Conservation (phyloP, 2,113 vertebrate species). For the Felis chaus region DNA sequence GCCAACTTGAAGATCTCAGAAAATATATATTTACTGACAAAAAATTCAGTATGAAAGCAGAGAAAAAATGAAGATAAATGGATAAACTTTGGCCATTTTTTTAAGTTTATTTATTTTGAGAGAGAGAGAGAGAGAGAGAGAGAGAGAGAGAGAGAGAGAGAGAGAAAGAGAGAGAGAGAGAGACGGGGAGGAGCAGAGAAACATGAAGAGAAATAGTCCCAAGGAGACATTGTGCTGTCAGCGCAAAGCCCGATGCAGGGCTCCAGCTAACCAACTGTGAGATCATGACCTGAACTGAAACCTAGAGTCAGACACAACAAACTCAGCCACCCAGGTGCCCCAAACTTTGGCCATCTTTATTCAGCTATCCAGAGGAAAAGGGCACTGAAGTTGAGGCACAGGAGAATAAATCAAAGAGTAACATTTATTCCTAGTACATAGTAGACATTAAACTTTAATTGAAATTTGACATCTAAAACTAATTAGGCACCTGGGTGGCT, state of each 20-base stretch:
- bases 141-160: too few species aligned
- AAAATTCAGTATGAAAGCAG: neutral
- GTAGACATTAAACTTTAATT: neutral
- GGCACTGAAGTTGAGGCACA: neutral
- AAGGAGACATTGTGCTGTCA: too few species aligned
- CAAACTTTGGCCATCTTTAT: neutral
- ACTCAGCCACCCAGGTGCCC: too few species aligned
- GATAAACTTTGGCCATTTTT: neutral
- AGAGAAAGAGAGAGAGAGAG: too few species aligned
- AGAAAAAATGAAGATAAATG: neutral
- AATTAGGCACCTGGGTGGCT: neutral
- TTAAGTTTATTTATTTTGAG: too few species aligned
- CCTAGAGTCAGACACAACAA: too few species aligned
- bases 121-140: too few species aligned
- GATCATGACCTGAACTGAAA: too few species aligned
- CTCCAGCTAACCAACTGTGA: too few species aligned
- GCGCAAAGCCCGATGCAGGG: too few species aligned
- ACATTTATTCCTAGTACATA: neutral
- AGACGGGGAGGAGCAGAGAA: too few species aligned
- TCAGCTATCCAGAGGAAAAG: neutral
- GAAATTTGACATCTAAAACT: neutral
- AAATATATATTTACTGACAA: neutral
- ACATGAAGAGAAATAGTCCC: too few species aligned
- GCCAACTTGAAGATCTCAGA: neutral
- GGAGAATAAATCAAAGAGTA: neutral